A percentile compares a stretch with the other conserved stretches of the same genome.
Conservation (phyloP, 2,113 vertebrate genomes). For the Phocoena phocoena region DNA sequence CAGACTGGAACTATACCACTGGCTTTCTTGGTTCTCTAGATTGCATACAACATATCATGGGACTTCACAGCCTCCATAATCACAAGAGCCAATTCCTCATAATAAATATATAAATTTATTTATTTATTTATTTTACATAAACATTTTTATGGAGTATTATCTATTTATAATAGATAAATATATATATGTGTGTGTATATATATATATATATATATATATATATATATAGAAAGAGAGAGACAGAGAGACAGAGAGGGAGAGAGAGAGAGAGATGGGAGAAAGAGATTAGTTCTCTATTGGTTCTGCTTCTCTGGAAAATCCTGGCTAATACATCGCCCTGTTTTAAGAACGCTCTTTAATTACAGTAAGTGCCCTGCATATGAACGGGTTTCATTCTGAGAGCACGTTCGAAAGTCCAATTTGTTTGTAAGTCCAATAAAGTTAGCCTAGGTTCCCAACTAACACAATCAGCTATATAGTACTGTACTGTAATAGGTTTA, state of each 20-base stretch:
- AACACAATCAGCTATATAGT: no score
- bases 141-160: no score
- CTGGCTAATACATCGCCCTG: neutral
- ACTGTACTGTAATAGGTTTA: no score
- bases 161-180: neutral
- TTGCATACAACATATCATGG: neutral
- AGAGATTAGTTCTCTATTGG: neutral
- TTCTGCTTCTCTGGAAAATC: neutral
- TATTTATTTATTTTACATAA: neutral
- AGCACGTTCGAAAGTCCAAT: no score
- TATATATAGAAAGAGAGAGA: neutral
- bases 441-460: no score
- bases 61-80: neutral
- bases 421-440: no score
- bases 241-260: neutral
- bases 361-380: neutral
- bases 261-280: neutral
- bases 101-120: neutral
- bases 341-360: neutral
- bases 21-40: neutral
- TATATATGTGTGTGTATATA: accelerated
- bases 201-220: no score
- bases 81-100: neutral
- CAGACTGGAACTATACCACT: neutral
- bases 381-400: no score